Base-by-base conservation (phyloP, 2,888 invertebrate species). In the Onthophagus sagittarius region DNA sequence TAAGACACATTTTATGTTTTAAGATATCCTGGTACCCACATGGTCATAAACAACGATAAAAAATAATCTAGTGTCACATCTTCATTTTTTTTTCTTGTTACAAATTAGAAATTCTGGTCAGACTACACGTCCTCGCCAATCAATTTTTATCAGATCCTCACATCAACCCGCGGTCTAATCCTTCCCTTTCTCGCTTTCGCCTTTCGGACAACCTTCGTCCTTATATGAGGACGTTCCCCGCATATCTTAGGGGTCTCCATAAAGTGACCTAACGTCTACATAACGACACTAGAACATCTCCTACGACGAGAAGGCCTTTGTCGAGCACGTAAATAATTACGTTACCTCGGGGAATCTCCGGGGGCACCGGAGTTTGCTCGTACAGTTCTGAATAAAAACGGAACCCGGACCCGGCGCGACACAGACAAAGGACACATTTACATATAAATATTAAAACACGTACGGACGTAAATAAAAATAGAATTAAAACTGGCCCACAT, bases 401-500 rank as follows among this genome's bases (percentile, higher is more conserved):
- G 39, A 23, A 23, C 23, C 23, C 11, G 39, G 39, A 53, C 39
- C 11, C 39, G 39, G 9, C 39, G 5, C 39, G 23, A 23, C 23
- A 15, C 32, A 67, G 67, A 67, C 67, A 67, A 67, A 67, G 67
- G 31, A 23, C 67, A 2, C 67, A 67, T 67, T 67, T 67, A 32
- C 67, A 67, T 67, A 31, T 31, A 67, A 67, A 67, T 67, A 67
- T 67, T 67, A 67, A 67, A 67, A 67, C 67, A 67, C 67, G 67
- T 67, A 63, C 63, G 11, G 14, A 67, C 67, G 67, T 32, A 31
- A n/a, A 15, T 31, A 63, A 67, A 67, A 67, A 31, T 67, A 67
- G 67, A 67, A 67, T 15, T 67, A 67, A 67, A 67, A 67, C 67
- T 53, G 39, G 39, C 39, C 11, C 39, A 53, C 39, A 53, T 53